Percentiles rank a stretch among this genome's conserved stretches.
These are phyloP conservation scores for Pristis pectinata DNA, from an alignment of 2,797 vertebrate genomes.

Conservation along the genomic window DNA sequence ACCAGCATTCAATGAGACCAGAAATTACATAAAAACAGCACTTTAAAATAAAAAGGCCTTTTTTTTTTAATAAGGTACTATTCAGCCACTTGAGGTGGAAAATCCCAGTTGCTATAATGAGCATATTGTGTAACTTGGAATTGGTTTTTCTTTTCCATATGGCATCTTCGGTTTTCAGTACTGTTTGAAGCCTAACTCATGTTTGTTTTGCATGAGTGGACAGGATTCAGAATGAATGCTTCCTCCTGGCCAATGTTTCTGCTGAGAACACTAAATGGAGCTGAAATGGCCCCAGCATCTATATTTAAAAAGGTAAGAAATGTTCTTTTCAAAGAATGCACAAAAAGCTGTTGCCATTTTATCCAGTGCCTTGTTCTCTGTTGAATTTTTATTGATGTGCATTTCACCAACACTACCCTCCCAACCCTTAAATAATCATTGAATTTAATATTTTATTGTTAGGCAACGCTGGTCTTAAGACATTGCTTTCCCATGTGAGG, in stretches of 20 bases:
- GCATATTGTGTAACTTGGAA: not conserved
- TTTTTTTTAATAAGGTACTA: not conserved
- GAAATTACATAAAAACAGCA: not conserved
- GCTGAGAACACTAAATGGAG: constrained; percentile 79
- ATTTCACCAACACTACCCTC: constrained; percentile 40
- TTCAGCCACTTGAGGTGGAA: not conserved
- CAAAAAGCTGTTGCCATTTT: constrained; percentile 38
- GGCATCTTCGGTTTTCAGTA: not conserved
- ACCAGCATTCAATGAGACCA: not conserved
- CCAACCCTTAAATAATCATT: not conserved
- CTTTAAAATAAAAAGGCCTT: not conserved
- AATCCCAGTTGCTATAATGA: not conserved
- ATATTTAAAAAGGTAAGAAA: constrained; percentile 82
- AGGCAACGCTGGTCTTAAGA: not conserved
- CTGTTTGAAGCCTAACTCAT: not conserved
- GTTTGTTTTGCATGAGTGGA: constrained; percentile 31
- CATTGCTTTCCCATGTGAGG: too few species aligned
- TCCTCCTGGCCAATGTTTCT: constrained; percentile 97
- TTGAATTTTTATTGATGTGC: constrained; percentile 38
- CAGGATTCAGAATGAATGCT: constrained; percentile 89
- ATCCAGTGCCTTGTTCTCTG: constrained; percentile 39
- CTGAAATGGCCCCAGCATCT: constrained; percentile 81
- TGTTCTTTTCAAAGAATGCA: constrained; percentile 34
- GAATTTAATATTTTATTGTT: too few species aligned
- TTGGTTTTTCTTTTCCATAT: not conserved